A percentile compares a stretch with the other conserved stretches of the same genome.
Evolutionary conservation across 64 coral and sea anemone species (phyloP).

Genomic region (Montipora foliosa): DNA sequence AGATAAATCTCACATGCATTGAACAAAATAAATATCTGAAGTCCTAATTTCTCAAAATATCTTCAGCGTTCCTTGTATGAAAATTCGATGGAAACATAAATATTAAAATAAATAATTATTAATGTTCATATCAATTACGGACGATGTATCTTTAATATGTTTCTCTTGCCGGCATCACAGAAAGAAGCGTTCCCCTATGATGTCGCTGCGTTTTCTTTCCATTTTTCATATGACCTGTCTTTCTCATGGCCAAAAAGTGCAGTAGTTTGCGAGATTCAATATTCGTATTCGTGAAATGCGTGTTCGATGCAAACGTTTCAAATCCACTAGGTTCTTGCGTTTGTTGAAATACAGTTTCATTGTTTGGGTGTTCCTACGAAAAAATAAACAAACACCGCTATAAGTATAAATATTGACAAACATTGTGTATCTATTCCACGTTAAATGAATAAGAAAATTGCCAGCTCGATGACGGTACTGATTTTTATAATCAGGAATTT

Average conservation of each 20-base stretch:
- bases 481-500: conserved; percentile 25
- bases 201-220: not conserved
- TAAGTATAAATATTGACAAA: conserved; percentile 14
- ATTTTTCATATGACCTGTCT: conserved; percentile 36
- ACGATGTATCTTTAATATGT: not conserved
- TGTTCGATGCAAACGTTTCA: conserved; percentile 13
- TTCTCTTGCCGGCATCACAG: not conserved
- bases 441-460: not conserved
- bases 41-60: not conserved
- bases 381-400: conserved; percentile 35
- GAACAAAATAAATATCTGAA: conserved; percentile 8
- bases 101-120: conserved; percentile 23
- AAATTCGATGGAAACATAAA: not conserved
- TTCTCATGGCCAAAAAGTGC: conserved; percentile 24
- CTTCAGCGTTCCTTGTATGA: not conserved
- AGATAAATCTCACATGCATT: not conserved
- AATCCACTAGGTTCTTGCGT: conserved; percentile 20
- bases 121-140: not conserved
- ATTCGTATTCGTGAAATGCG: not conserved
- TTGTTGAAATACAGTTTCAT: conserved; percentile 26
- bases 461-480: not conserved
- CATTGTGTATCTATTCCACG: not conserved
- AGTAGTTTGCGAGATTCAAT: not conserved
- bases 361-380: not conserved
- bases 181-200: not conserved